A percentile compares a stretch with the other conserved stretches of the same genome.
These are phyloP conservation scores for Heliothis peltigera DNA, from an alignment of 2,888 invertebrate species.

Conservation along the genomic window DNA sequence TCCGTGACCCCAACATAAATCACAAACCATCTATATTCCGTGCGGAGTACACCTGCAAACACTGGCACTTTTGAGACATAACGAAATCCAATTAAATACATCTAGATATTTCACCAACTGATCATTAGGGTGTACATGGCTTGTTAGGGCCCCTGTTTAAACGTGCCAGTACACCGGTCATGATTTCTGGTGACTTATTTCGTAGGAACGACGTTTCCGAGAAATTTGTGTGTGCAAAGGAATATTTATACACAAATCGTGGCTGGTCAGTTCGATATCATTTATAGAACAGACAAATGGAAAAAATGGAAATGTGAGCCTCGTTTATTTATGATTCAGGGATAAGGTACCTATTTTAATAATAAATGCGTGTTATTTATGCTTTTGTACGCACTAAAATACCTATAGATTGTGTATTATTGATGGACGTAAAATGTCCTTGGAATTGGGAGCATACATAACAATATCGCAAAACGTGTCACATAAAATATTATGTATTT, in stretches of 20 bases:
- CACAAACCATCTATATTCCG: conserved; percentile 82
- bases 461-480: not conserved
- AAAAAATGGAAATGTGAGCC: conserved; percentile 28
- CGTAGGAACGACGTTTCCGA: conserved; percentile 56
- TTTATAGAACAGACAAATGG: conserved; percentile 34
- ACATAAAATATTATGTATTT: too few relatives aligned
- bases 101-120: conserved; percentile 82
- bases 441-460: too few relatives aligned
- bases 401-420: not conserved
- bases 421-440: not conserved
- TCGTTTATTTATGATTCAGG: conserved; percentile 14
- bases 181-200: conserved; percentile 74
- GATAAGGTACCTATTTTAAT: conserved; percentile 3
- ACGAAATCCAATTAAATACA: conserved; percentile 88
- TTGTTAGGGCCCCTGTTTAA: conserved; percentile 77
- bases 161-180: conserved; percentile 71
- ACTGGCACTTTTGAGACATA: conserved; percentile 73
- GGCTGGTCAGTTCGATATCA: conserved; percentile 34
- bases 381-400: not conserved
- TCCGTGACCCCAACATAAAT: conserved; percentile 71
- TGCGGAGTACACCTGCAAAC: conserved; percentile 80
- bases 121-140: conserved; percentile 83
- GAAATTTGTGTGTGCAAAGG: conserved; percentile 61
- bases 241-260: conserved; percentile 51
- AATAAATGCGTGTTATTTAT: conserved; percentile 5